phyloP scores from a whole-genome alignment of 2,797 vertebrate genomes.

The Galagoides demidoff region DNA sequence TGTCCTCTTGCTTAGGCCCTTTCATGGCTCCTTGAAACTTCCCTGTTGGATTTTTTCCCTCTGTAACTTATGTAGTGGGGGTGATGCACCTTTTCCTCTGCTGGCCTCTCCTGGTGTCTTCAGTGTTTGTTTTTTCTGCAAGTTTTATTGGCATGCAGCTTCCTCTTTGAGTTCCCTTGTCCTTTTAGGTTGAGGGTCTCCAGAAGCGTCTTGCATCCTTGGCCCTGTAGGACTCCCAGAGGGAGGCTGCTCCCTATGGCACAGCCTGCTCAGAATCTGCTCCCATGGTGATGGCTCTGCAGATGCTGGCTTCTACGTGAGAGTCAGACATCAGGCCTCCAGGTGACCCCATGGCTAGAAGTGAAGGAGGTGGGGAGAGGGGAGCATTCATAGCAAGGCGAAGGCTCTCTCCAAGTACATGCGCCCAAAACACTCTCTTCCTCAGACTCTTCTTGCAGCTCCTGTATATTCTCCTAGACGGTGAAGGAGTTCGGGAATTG shows the following conservation, averaged over 20 bases:
- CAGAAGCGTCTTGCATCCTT: neutral
- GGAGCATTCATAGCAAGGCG: neutral
- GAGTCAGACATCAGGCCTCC: neutral
- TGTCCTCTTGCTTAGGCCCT: rapidly evolving
- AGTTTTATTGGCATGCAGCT: rapidly evolving
- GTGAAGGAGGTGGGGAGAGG: neutral
- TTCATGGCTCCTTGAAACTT: neutral
- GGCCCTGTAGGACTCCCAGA: neutral
- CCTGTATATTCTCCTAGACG: neutral
- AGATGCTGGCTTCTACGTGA: neutral
- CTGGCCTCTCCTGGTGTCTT: neutral
- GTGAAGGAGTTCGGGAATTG: neutral
- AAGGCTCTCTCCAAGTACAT: neutral
- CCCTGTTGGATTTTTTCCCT: neutral
- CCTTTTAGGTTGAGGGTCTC: neutral
- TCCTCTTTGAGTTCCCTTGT: neutral
- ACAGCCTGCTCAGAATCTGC: neutral
- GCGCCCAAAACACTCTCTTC: neutral
- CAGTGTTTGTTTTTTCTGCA: neutral
- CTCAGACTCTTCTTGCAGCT: neutral
- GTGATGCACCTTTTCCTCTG: neutral
- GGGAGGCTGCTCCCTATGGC: neutral
- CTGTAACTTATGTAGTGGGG: neutral
- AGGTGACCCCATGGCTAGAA: neutral
- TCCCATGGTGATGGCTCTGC: rapidly evolving